Conservation (phyloP, 2,797 vertebrate species). For the Falco biarmicus region DNA sequence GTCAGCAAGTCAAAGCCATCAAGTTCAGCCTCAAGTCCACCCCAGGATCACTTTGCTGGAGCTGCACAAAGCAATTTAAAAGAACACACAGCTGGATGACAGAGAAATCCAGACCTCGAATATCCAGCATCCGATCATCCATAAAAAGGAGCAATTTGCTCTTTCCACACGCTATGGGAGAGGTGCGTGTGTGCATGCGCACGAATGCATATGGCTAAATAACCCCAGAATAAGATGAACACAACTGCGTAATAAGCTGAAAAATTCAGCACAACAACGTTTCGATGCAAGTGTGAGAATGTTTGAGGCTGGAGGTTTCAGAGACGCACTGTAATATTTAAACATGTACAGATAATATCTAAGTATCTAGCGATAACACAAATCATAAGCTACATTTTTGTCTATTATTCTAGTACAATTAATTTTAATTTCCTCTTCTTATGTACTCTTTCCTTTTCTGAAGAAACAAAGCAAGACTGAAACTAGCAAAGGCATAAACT, state of each 20-base stretch:
- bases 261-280: neutral
- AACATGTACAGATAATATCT: fast-evolving
- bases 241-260: neutral
- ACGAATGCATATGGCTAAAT: fast-evolving
- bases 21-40: neutral
- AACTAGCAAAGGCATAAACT: neutral
- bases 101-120: slow-evolving; percentile 2
- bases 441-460: neutral
- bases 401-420: neutral
- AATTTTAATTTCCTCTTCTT: neutral
- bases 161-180: neutral
- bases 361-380: neutral
- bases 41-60: slow-evolving; percentile 3
- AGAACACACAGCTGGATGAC: neutral
- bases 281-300: neutral
- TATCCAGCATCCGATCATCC: neutral
- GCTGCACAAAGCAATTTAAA: neutral
- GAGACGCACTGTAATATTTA: neutral
- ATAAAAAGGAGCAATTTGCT: neutral
- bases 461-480: neutral
- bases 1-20: neutral
- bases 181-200: fast-evolving
- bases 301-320: neutral
- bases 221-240: neutral
- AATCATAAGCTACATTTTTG: neutral